Conservation (phyloP, 2,888 invertebrate genomes). For the Tiphia femorata region DNA sequence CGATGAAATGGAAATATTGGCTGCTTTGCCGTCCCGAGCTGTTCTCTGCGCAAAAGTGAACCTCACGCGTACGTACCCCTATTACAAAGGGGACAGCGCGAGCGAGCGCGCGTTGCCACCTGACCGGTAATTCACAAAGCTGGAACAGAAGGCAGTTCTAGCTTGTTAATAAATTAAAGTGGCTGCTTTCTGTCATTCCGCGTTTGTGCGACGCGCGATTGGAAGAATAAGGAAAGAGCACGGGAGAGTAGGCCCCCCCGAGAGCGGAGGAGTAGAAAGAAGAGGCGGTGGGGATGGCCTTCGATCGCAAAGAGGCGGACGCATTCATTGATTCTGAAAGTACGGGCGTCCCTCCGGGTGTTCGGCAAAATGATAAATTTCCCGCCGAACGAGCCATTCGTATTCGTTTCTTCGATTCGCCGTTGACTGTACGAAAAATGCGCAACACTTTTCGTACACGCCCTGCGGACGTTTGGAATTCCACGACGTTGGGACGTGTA, state of each 20-base stretch:
- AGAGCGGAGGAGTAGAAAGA: background rate
- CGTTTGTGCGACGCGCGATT: background rate
- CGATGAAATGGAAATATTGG: slow-evolving; percentile 15
- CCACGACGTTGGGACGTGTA: no score
- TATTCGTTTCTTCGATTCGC: no score
- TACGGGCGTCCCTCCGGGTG: no score
- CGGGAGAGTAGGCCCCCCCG: background rate
- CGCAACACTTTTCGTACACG: no score
- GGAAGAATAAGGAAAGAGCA: background rate
- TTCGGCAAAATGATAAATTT: background rate
- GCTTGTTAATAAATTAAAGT: background rate
- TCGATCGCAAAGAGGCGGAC: no score
- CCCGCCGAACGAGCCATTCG: no score
- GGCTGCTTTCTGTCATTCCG: no score
- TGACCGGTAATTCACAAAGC: background rate
- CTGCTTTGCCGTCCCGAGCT: background rate
- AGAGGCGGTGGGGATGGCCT: background rate
- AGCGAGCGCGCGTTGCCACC: background rate
- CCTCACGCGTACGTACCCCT: no score
- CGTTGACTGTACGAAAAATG: no score
- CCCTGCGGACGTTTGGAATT: no score
- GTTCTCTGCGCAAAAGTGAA: slow-evolving; percentile 9
- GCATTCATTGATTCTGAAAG: no score
- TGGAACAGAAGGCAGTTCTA: background rate
- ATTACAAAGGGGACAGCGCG: no score